Base-by-base conservation (phyloP, 2,888 invertebrate species). In the Polyommatus icarus region DNA sequence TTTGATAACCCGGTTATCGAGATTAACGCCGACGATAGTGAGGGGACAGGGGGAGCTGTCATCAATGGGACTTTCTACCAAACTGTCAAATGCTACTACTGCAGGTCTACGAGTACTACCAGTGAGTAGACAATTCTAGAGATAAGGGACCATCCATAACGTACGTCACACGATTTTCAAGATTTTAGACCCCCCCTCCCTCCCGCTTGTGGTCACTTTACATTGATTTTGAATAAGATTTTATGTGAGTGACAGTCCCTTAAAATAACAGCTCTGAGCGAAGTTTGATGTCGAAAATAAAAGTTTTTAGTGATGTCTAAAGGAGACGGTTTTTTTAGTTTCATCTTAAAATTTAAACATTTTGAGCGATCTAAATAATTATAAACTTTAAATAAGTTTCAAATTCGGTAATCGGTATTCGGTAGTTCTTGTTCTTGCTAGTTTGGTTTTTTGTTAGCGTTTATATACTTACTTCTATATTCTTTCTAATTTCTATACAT, bases 1-100 rank as follows among this genome's bases (percentile, higher is more conserved):
- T 71, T 46, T 15, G 73, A 79, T 29, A 18, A 57, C 18, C 10
- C 29, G 36, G 75, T 75, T 15, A 32, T 61, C 29, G 80, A 80
- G 77, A 75, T 78, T 36, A 76, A 78, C 12, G 79, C 76, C 50
- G 77, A 76, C n/a, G 76, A 71, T 0, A 67, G 57, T 6, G 77
- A 71, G 29, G 36, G 29, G 3, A 5, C 29, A n/a, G 46, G 71
- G 0, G 29, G 20, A 10, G 80, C 79, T 20, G 40, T 79, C 50
- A 82, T 88, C 54, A 83, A 82, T 24, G 83, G 87, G 0, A 83
- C 84, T 0, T 36, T 85, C 1, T 85, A 82, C 76, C 84, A 83
- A 54, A 84, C 87, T 0, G 84, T 87, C 1, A 86, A 87, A 71
- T 85, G 84, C 57, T 90, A 86, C 79, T 83, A 83, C 32, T 89